A percentile compares a stretch with the other conserved stretches of the same genome.
Conservation (phyloP, 2,113 vertebrate genomes). For the Mustelus asterias region DNA sequence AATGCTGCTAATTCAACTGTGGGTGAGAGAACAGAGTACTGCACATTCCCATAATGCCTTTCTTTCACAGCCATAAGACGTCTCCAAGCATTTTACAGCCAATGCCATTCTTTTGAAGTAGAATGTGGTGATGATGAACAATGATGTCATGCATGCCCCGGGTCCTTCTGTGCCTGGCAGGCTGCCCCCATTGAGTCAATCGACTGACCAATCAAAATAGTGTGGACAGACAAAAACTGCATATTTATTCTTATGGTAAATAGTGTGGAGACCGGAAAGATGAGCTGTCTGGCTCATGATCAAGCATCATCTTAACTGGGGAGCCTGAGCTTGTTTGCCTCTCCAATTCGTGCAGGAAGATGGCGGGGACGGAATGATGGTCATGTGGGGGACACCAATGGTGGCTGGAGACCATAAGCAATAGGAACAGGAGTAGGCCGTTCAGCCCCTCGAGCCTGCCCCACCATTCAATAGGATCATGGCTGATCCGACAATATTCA, state of each 20-base stretch:
- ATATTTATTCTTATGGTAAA: neutral
- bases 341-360: neutral
- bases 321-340: neutral
- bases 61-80: neutral
- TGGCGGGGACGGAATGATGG: neutral
- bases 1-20: neutral
- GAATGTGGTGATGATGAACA: neutral
- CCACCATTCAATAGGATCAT: too few relatives aligned
- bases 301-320: neutral
- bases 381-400: neutral
- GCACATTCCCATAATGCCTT: neutral
- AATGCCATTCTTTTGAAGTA: neutral
- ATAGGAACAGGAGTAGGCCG: too few relatives aligned
- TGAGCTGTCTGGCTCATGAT: neutral
- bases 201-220: neutral
- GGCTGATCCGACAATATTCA: too few relatives aligned
- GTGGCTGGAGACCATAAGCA: neutral
- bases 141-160: neutral
- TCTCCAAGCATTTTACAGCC: neutral
- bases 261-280: neutral
- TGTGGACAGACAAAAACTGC: neutral
- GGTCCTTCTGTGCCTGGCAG: too few relatives aligned
- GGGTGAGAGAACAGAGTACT: neutral
- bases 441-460: too few relatives aligned
- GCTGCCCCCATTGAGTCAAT: too few relatives aligned